These are phyloP conservation scores for Oscheius myriophilus DNA, from an alignment of 2,888 invertebrate species.

Conservation along the genomic window DNA sequence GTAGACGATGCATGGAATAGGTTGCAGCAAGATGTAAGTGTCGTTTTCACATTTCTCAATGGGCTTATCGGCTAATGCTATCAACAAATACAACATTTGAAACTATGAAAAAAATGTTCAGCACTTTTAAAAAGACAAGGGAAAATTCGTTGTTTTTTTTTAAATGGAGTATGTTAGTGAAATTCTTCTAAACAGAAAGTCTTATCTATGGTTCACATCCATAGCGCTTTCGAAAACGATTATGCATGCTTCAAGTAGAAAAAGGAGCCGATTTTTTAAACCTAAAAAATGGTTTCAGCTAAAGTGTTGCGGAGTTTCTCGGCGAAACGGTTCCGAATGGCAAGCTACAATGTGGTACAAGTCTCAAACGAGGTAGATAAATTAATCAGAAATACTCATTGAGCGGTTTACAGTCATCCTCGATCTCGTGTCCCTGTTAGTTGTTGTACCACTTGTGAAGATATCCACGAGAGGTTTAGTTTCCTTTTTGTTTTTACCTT, in stretches of 20 bases:
- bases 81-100: too few species aligned
- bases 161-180: too few species aligned
- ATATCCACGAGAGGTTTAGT: constrained; percentile 8
- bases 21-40: constrained; percentile 18
- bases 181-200: too few species aligned
- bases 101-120: too few species aligned
- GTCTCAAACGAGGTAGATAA: constrained; percentile 15
- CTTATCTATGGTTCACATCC: too few species aligned
- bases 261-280: too few species aligned
- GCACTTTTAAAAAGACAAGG: too few species aligned
- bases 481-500: background rate
- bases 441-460: constrained; percentile 22
- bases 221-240: too few species aligned
- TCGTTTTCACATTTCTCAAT: too few species aligned
- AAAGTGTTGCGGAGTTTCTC: constrained; percentile 23
- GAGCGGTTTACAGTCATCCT: constrained; percentile 12
- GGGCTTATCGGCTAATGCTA: too few species aligned
- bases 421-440: constrained; percentile 18
- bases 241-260: too few species aligned
- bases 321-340: constrained; percentile 16
- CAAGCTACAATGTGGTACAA: constrained; percentile 24
- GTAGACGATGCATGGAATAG: constrained; percentile 23
- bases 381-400: background rate
- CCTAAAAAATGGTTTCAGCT: background rate
- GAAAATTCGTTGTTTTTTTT: too few species aligned